Evolutionary conservation across 2,113 vertebrate genomes (phyloP).

Genomic region (Sylvia atricapilla): DNA sequence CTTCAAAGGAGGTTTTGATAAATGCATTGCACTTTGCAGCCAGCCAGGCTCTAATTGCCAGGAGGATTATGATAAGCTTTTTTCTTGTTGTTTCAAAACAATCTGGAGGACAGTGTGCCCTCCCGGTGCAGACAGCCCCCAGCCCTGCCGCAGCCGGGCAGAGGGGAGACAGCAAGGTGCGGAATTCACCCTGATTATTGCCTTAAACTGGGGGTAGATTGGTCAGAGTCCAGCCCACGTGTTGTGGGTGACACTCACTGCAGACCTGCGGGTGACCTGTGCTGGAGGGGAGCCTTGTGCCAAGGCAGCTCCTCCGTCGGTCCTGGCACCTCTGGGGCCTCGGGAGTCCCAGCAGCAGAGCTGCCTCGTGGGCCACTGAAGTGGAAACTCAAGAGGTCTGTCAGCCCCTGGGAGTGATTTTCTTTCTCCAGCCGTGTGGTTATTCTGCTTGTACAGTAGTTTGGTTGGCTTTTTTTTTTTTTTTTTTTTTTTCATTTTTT

Average conservation of each 20-base stretch:
- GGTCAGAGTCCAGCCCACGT: background rate
- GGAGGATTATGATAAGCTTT: conserved; percentile 60
- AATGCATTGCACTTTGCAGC: conserved; percentile 50
- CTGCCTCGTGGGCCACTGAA: background rate
- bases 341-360: background rate
- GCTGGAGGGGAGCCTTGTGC: background rate
- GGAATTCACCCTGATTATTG: background rate
- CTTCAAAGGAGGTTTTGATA: conserved; percentile 63
- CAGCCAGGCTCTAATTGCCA: conserved; percentile 61
- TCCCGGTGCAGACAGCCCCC: background rate
- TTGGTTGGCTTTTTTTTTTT: background rate
- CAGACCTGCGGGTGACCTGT: background rate
- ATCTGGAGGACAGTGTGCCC: conserved; percentile 5
- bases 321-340: conserved; percentile 13
- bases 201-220: background rate
- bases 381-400: conserved; percentile 54
- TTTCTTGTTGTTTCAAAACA: conserved; percentile 59
- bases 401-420: conserved; percentile 31
- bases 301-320: background rate
- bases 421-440: background rate
- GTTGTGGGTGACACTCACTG: background rate
- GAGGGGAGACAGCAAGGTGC: background rate
- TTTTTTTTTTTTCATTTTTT: background rate
- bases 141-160: background rate
- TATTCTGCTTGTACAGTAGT: background rate